Percentiles rank a stretch among this genome's conserved stretches.
These are phyloP conservation scores for Acanthopagrus latus DNA, from an alignment of 2,797 vertebrate genomes.

Conservation along the genomic window DNA sequence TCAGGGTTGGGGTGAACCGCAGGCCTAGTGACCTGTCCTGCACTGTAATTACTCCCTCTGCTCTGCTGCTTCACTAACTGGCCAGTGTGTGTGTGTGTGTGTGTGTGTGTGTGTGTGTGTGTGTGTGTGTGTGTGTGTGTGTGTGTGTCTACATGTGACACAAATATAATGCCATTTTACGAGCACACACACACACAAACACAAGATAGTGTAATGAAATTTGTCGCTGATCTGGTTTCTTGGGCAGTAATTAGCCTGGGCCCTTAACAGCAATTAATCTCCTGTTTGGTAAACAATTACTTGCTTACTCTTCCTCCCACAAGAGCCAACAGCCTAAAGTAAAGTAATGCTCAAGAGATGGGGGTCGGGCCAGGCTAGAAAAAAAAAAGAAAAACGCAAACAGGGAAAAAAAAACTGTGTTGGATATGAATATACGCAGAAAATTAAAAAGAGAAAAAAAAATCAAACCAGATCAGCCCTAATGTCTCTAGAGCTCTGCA, in stretches of 20 bases:
- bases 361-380: neutral
- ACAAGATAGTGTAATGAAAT: constrained; percentile 37
- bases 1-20: constrained; percentile 74
- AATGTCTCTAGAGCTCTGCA: too few species aligned
- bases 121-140: constrained; percentile 24
- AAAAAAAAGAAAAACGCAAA: neutral
- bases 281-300: constrained; percentile 35
- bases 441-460: too few species aligned
- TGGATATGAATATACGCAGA: too few species aligned
- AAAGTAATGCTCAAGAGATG: neutral
- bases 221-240: constrained; percentile 42
- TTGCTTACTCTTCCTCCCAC: constrained; percentile 23
- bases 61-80: constrained; percentile 46
- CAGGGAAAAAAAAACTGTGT: too few species aligned
- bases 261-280: constrained; percentile 46
- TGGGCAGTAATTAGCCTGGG: constrained; percentile 44
- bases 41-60: constrained; percentile 72
- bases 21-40: constrained; percentile 66
- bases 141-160: constrained; percentile 34
- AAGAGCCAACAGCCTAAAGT: neutral
- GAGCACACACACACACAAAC: neutral
- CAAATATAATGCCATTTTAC: constrained; percentile 10
- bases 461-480: too few species aligned
- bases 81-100: constrained; percentile 26
- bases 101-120: neutral